These are phyloP conservation scores for Channa maculata DNA, from an alignment of 2,113 vertebrate genomes.

Conservation along the genomic window DNA sequence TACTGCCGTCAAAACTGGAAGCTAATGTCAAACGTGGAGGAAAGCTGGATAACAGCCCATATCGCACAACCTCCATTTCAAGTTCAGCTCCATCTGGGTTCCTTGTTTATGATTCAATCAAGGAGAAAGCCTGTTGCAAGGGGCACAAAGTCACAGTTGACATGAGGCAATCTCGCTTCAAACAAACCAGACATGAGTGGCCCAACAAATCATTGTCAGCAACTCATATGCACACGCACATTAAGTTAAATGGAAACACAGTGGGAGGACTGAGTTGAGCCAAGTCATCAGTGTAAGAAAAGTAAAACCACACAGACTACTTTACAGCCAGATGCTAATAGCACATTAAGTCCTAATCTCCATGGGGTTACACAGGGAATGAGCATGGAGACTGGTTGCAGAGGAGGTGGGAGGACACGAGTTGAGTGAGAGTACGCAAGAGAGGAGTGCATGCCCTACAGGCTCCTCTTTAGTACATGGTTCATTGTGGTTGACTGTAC, in stretches of 20 bases:
- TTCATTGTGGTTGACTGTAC: slow-evolving; percentile 75
- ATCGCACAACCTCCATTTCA: slow-evolving; percentile 9
- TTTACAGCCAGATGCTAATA: slow-evolving; percentile 71
- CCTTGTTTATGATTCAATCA: slow-evolving; percentile 35
- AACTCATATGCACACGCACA: slow-evolving; percentile 16
- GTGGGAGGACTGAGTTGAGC: slow-evolving; percentile 25
- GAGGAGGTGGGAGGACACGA: slow-evolving; percentile 30
- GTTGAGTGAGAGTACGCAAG: slow-evolving; percentile 24
- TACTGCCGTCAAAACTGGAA: not conserved
- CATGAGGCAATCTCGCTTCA: slow-evolving; percentile 37
- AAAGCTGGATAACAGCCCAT: not conserved
- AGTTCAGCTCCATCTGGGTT: not conserved
- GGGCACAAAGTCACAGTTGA: slow-evolving; percentile 38
- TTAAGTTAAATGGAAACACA: slow-evolving; percentile 38
- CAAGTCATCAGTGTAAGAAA: slow-evolving; percentile 34
- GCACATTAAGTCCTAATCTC: slow-evolving; percentile 72
- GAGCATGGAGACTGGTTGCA: slow-evolving; percentile 31
- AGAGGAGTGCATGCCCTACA: slow-evolving; percentile 53
- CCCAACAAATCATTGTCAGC: slow-evolving; percentile 29
- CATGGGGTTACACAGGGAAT: slow-evolving; percentile 38
- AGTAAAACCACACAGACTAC: slow-evolving; percentile 60
- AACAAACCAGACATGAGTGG: slow-evolving; percentile 32
- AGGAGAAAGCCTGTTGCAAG: not conserved
- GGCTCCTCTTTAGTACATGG: slow-evolving; percentile 65
- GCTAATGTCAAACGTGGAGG: not conserved